Conservation (phyloP, 2,797 vertebrate species). For the Aythya fuligula region DNA sequence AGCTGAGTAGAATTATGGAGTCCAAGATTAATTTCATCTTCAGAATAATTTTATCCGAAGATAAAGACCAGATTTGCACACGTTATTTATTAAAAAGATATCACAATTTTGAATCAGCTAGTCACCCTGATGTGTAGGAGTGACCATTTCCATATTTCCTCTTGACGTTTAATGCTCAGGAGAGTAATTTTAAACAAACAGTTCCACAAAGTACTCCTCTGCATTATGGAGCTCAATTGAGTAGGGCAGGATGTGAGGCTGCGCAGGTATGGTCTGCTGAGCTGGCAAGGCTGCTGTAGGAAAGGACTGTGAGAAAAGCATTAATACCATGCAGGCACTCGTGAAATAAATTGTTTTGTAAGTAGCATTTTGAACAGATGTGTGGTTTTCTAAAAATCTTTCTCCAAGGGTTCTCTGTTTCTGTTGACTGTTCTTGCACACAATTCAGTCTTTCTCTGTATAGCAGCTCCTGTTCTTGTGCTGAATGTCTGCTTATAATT, state of each 20-base stretch:
- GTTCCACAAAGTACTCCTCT: not conserved
- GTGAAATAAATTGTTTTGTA: not conserved
- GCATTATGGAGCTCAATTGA: not conserved
- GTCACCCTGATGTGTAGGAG: slow-evolving; percentile 25
- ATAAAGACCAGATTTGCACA: not conserved
- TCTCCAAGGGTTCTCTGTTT: not conserved
- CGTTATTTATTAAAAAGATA: not conserved
- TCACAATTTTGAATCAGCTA: not conserved
- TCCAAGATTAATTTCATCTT: not conserved
- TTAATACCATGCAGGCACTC: not conserved
- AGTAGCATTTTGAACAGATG: not conserved
- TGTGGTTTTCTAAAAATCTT: not conserved
- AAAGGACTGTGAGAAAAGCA: not conserved
- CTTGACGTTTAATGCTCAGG: slow-evolving; percentile 33
- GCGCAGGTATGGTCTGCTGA: not conserved
- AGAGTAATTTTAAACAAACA: slow-evolving; percentile 31
- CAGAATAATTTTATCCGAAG: not conserved
- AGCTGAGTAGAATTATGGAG: not conserved
- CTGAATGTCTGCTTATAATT: not conserved
- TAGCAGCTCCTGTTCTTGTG: not conserved
- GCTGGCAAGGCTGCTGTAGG: not conserved
- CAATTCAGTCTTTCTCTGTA: not conserved
- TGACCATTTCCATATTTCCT: slow-evolving; percentile 44
- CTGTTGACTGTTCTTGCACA: not conserved
- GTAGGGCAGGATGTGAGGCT: not conserved